Evolutionary conservation across 2,888 invertebrate genomes (phyloP), one percentile per base, ranked within the genome.

Genomic region (Aethes cnicana): DNA sequence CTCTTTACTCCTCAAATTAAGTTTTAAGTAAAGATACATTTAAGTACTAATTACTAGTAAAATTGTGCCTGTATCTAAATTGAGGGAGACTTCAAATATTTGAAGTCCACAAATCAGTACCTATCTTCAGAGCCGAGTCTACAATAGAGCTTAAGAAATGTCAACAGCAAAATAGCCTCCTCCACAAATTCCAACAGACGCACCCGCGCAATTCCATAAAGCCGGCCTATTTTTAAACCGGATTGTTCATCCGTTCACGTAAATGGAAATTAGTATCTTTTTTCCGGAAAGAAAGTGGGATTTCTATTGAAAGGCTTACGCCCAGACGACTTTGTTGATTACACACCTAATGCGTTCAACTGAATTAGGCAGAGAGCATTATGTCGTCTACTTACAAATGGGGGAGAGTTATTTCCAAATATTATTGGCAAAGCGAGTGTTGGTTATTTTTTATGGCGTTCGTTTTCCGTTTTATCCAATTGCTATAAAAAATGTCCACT

Each of bases 211-310:
- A 28, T 47, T 36, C 30, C 52, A 33, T 44, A 44, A 50, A 44
- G 37, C 44, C 37, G 18, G 17, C 41, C 36, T 37, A 43, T 52
- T 52, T 52, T 46, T 46, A 52, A 44, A 50, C 36, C 14, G 33
- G 48, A 48, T 41, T 41, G 41, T 42, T 49, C 23, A 17, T 33
- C 35, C 28, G 28, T 42, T 42, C 17, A 28, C 17, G 25, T 26
- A 25, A 16, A 50, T 43, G 50, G 30, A 43, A 43, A 43, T 37
- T 36, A 26, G 36, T 37, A 50, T 43, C 1, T 46, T 18, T 44
- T 33, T 36, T 30, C n/a, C 6, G 12, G 8, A 42, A 49, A 30
- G 42, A 11, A 43, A 21, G 36, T 43, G 23, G 28, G 39, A 23
- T 25, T n/a, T 21, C 28, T 28, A 28, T 8, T 21, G 23, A 25